These are phyloP conservation scores for Acanthiza pusilla DNA, from an alignment of 2,797 vertebrate species.

Conservation along the genomic window DNA sequence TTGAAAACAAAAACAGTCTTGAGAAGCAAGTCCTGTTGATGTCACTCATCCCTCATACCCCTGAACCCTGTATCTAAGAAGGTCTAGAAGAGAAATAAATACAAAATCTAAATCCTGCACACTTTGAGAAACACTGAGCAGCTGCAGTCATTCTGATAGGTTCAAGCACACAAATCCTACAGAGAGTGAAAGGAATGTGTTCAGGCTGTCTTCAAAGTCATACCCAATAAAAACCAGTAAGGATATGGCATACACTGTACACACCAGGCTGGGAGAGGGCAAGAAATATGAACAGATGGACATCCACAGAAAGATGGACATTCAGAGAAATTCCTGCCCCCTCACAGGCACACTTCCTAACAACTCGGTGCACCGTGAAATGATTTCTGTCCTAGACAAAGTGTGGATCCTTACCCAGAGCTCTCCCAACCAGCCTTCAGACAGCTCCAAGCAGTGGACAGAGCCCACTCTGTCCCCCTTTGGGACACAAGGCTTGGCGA, in stretches of 20 bases:
- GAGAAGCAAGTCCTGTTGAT: not conserved
- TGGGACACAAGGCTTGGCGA: not conserved
- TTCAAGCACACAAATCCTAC: not conserved
- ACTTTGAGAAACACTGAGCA: not conserved
- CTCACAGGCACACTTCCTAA: not conserved
- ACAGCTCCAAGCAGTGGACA: not conserved
- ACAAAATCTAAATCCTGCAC: not conserved
- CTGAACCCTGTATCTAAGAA: not conserved
- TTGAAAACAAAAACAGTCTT: not conserved
- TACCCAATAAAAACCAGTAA: not conserved
- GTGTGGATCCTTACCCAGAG: not conserved
- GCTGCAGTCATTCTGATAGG: not conserved
- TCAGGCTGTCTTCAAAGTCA: not conserved
- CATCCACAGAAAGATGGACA: accelerated
- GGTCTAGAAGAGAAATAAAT: not conserved
- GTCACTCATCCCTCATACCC: not conserved
- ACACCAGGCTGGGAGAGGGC: not conserved
- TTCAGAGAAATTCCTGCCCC: not conserved
- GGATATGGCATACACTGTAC: not conserved
- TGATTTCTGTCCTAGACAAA: not conserved
- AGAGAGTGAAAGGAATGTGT: not conserved
- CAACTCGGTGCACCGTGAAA: not conserved
- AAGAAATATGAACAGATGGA: not conserved
- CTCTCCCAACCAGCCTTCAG: not conserved
- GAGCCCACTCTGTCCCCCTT: not conserved